Base-by-base conservation (phyloP, 2,113 vertebrate species). In the Empidonax alnorum region DNA sequence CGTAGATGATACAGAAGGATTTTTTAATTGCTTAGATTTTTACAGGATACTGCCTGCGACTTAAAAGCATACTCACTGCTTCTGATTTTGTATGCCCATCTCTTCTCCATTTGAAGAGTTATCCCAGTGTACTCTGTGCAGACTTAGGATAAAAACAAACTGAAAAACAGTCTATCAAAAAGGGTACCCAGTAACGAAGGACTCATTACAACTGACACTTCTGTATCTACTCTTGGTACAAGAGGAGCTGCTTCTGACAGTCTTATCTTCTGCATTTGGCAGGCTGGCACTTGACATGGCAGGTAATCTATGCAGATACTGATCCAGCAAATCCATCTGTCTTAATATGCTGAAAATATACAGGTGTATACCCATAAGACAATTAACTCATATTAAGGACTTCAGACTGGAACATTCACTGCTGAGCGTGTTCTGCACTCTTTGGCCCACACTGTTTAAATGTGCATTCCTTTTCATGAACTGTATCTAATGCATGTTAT, bases 271-370 rank as follows among this genome's bases (percentile, higher is more conserved):
- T 52, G 33, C 42, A 20, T 52, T 65, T 92, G 82, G 27, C 58
- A 79, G 53, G 82, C 53, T 87, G 91, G 71, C 75, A 88, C 73
- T 89, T 91, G 42, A 71, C 35, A 2, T 86, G 82, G 72, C 82
- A 96, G 87, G 77, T 95, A 94, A 93, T 95, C 92, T 59, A 78
- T 93, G 68, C 59, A 86, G 75, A 88, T 52, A 59, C 67, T 20
- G 68, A 88, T 90, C 65, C 76, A 92, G 79, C 63, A 88, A 76
- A 93, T 88, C 81, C 23, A 46, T 93, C 55, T 90, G 72, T 86
- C 61, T 75, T 73, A 41, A 12, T 74, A 14, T 47, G 56, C 56
- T 62, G 75, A 55, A 85, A 74, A 78, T 67, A 18, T 20, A 41
- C 65, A 88, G 39, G 31, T 58, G 27, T 67, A 30, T 69, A 23